Conservation (phyloP, 2,888 invertebrate species). For the Neocrepidodera transversa region DNA sequence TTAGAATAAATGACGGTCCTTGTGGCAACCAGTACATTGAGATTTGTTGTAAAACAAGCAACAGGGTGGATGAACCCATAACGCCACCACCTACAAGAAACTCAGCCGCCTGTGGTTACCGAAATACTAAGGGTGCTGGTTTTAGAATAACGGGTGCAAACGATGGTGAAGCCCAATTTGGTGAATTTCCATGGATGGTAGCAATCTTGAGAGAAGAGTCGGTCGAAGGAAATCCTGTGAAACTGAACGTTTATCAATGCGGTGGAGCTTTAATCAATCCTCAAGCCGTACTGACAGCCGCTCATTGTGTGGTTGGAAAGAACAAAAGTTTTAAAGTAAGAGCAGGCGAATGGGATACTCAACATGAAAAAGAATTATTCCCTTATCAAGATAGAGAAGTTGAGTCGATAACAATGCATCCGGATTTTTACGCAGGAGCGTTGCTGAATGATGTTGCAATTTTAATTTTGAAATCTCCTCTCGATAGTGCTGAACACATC, state of each 20-base stretch:
- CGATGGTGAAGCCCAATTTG: conserved; percentile 76
- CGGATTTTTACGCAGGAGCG: conserved; percentile 49
- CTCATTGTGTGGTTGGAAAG: conserved; percentile 72
- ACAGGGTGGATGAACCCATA: conserved; percentile 45
- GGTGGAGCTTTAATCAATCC: conserved; percentile 83
- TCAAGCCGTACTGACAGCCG: conserved; percentile 78
- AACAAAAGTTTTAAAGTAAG: conserved; percentile 57
- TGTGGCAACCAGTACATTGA: conserved; percentile 64
- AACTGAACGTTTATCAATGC: conserved; percentile 60
- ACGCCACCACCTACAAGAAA: conserved; percentile 44
- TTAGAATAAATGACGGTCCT: conserved; percentile 45
- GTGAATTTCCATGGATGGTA: conserved; percentile 87
- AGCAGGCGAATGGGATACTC: conserved; percentile 87
- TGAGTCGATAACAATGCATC: conserved; percentile 47
- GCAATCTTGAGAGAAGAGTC: conserved; percentile 68
- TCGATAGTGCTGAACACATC: conserved; percentile 42
- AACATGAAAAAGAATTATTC: conserved; percentile 70
- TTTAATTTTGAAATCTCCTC: conserved; percentile 48
- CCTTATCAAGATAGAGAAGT: conserved; percentile 68
- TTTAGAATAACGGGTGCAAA: conserved; percentile 71
- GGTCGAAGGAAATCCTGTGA: conserved; percentile 58
- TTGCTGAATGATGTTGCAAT: conserved; percentile 55
- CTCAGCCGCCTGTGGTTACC: conserved; percentile 71
- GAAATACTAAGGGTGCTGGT: conserved; percentile 76
- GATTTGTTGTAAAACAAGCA: conserved; percentile 62